phyloP scores from a whole-genome alignment of 2,113 vertebrate species.

The Taxidea taxus region DNA sequence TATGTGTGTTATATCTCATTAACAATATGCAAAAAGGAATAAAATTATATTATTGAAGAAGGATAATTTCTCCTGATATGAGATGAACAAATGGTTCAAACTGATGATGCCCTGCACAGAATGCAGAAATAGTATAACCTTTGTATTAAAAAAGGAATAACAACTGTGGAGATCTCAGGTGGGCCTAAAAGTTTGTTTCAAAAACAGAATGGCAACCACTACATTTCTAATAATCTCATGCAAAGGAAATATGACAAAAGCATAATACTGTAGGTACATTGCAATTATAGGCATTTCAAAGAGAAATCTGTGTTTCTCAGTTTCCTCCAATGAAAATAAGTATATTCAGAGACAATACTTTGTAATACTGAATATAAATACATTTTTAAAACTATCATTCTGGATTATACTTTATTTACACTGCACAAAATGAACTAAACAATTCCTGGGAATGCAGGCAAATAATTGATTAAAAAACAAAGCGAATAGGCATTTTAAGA shows the following conservation, averaged over 20 bases:
- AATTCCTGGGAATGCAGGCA: not conserved
- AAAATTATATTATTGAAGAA: not conserved
- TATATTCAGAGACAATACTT: not conserved
- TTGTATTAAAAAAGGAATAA: not conserved
- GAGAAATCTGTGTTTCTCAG: not conserved
- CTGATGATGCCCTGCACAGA: rapidly evolving
- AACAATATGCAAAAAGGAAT: not conserved
- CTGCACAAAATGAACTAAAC: not conserved
- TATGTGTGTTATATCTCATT: not conserved
- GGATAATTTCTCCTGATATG: not conserved
- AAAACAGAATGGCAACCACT: not conserved
- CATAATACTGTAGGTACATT: not conserved
- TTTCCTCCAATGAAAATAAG: not conserved
- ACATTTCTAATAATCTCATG: not conserved
- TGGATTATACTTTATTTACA: not conserved
- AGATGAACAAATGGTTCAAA: not conserved
- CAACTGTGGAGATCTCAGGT: not conserved
- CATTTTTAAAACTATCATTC: not conserved
- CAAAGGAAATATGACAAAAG: not conserved
- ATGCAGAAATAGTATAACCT: not conserved
- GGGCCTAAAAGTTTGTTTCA: not conserved
- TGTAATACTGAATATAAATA: not conserved
- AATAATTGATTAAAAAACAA: not conserved
- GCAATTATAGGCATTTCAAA: not conserved
- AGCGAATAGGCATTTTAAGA: not conserved